Evolutionary conservation across 1,140 invertebrate genomes (phyloP).

Genomic region (Hydropsyche tenuis): DNA sequence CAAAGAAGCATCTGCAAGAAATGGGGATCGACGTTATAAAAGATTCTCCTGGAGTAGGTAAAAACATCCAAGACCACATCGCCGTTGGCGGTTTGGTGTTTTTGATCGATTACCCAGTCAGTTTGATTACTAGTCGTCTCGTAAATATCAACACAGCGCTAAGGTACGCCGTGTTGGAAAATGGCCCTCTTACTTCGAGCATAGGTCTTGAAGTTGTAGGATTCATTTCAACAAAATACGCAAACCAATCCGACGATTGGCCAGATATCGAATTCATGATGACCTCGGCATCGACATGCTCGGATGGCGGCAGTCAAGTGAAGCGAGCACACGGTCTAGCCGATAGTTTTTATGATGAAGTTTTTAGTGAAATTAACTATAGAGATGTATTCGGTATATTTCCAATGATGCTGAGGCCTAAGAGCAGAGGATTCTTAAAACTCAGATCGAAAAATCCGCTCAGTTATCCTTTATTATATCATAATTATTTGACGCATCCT

Average conservation of each 20-base stretch:
- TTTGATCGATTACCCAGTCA: constrained; percentile 79
- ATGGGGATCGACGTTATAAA: constrained; percentile 72
- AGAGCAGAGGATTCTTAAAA: constrained; percentile 80
- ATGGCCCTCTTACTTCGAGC: constrained; percentile 82
- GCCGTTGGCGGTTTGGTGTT: constrained; percentile 81
- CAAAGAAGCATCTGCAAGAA: constrained; percentile 71
- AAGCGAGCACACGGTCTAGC: constrained; percentile 80
- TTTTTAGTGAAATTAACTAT: constrained; percentile 72
- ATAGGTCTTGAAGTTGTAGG: constrained; percentile 84
- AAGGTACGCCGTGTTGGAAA: constrained; percentile 77
- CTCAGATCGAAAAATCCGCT: constrained; percentile 80
- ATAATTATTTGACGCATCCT: constrained; percentile 86
- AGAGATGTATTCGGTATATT: constrained; percentile 80
- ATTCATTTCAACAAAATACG: constrained; percentile 87
- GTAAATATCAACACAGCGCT: constrained; percentile 80
- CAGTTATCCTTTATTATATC: constrained; percentile 84
- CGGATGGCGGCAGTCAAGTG: constrained; percentile 78
- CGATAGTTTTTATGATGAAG: constrained; percentile 79
- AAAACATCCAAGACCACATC: constrained; percentile 86
- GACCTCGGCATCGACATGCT: constrained; percentile 78
- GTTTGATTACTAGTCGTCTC: constrained; percentile 75
- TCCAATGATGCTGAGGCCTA: constrained; percentile 86
- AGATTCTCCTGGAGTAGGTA: constrained; percentile 77
- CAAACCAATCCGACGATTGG: constrained; percentile 83
- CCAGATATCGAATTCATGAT: constrained; percentile 91